Evolutionary conservation across 2,797 vertebrate species (phyloP).

Genomic region (Falco concolor): DNA sequence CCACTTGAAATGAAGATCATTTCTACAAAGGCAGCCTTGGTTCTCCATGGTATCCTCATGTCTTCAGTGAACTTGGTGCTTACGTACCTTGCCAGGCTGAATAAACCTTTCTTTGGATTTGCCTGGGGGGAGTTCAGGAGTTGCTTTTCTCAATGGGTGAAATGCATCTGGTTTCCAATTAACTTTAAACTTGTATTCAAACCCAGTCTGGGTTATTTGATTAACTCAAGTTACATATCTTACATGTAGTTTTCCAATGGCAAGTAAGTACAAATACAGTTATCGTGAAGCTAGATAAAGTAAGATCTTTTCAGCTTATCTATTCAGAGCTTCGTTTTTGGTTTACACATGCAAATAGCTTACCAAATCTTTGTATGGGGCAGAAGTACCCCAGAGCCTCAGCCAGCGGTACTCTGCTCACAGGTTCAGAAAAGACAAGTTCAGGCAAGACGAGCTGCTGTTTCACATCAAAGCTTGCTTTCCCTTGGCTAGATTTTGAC

Average conservation of each 20-base stretch:
- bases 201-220: not conserved
- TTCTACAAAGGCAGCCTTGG: not conserved
- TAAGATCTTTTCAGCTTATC: not conserved
- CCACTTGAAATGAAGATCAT: not conserved
- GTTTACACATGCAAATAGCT: not conserved
- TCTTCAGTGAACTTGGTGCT: not conserved
- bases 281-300: not conserved
- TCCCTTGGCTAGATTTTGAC: not conserved
- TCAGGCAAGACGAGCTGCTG: not conserved
- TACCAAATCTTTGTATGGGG: not conserved
- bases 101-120: not conserved
- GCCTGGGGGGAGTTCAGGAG: not conserved
- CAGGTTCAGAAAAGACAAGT: not conserved
- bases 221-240: not conserved
- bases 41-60: not conserved
- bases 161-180: not conserved
- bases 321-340: not conserved
- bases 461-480: not conserved
- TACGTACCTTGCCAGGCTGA: not conserved
- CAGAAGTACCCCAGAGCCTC: not conserved
- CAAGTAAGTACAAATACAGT: not conserved
- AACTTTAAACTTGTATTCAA: not conserved
- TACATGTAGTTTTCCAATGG: not conserved
- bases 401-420: not conserved
- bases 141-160: not conserved